Base-by-base conservation (phyloP, 2,113 vertebrate genomes). In the Calyptommatus sinebrachiatus region DNA sequence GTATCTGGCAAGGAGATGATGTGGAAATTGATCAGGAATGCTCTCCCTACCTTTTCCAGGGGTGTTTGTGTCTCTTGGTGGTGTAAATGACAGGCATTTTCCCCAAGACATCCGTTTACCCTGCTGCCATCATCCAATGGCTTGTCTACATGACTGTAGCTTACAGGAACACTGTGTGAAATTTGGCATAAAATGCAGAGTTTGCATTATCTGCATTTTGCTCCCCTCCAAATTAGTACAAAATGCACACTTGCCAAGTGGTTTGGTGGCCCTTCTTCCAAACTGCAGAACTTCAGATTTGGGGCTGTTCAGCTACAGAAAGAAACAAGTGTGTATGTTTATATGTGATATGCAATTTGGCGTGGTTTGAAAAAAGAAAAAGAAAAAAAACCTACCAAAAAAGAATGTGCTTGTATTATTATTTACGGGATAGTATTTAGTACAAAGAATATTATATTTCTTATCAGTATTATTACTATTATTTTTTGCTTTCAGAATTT, bases 401-500 rank as follows among this genome's bases (percentile, higher is more conserved):
- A 48, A 79, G 68, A 77, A 79, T 69, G 89, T 81, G 82, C 88
- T 92, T 88, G 88, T 73, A 83, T 87, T 73, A 86, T 90, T 82
- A 91, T 89, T 90, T 84, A 83, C 89, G 86, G 53, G 84, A 90
- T 89, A 89, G 79, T 88, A 92, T 85, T 75, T 93, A 93, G 92
- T 91, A 75, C 83, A 87, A 93, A 81, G 71, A 82, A 84, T 90
- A 80, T 90, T 66, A 83, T 79, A 74, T 70, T 83, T 8, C 81
- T 68, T n/a, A 78, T 62, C 53, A 57, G 53, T 35, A 80, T 79
- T 11, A 76, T 60, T 66, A 82, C 83, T 81, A 82, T 82, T 90
- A 87, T 82, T 88, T 57, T 84, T 91, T 91, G 84, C 76, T 84
- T 90, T 91, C 70, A 87, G 65, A 83, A 89, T 89, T 91, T 90